phyloP scores from a whole-genome alignment of 2,888 invertebrate species.

The Diarsia brunnea region DNA sequence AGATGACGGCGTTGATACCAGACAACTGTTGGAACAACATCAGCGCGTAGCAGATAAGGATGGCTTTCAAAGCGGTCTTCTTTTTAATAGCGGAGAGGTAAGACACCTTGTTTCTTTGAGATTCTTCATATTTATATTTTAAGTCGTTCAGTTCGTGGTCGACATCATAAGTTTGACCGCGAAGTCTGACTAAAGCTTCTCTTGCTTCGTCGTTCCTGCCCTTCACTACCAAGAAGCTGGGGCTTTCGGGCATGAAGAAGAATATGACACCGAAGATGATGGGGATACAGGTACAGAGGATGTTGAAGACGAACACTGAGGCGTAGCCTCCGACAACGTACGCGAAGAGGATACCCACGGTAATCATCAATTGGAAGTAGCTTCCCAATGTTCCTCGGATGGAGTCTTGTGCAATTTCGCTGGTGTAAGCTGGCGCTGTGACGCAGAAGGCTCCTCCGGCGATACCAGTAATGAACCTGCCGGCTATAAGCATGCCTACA shows the following conservation, averaged over 20 bases:
- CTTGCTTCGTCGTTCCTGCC: constrained; percentile 92
- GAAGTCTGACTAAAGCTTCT: constrained; percentile 92
- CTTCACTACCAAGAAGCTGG: constrained; percentile 93
- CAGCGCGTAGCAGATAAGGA: constrained; percentile 93
- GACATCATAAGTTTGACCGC: constrained; percentile 93
- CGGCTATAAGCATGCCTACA: constrained; percentile 91
- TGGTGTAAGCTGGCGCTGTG: constrained; percentile 95
- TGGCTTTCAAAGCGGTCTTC: constrained; percentile 92
- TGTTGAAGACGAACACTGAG: constrained; percentile 91
- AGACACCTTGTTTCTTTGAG: constrained; percentile 89
- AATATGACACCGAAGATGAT: constrained; percentile 93
- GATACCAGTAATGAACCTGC: constrained; percentile 93
- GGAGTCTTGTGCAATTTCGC: constrained; percentile 96
- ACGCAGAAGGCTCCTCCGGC: constrained; percentile 96
- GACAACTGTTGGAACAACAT: constrained; percentile 98
- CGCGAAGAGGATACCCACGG: constrained; percentile 95
- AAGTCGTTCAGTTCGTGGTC: constrained; percentile 92
- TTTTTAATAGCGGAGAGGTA: constrained; percentile 91
- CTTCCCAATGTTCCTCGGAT: constrained; percentile 96
- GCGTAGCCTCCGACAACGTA: constrained; percentile 93
- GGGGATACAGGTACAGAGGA: constrained; percentile 92
- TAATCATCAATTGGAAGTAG: constrained; percentile 96
- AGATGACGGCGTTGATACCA: constrained; percentile 96
- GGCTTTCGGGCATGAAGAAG: constrained; percentile 97
- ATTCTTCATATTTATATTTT: constrained; percentile 89